Conservation (phyloP, 2,888 invertebrate genomes). For the Pseudolycoriella hygida region DNA sequence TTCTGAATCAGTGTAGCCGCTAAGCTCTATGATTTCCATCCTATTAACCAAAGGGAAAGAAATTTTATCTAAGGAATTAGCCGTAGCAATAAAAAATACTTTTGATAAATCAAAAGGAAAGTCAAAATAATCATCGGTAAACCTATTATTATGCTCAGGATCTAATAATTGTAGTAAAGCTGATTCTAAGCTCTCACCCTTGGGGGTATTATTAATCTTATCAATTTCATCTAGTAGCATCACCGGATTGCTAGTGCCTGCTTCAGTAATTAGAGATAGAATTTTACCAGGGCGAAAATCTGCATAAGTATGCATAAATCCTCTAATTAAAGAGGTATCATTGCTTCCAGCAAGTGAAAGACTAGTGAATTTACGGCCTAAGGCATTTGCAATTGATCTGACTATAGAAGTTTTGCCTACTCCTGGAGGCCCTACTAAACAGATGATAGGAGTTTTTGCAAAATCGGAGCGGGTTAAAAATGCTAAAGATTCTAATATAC, state of each 20-base stretch:
- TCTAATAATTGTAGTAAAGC: slow-evolving; percentile 91
- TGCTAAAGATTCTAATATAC: slow-evolving; percentile 97
- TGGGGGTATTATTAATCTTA: slow-evolving; percentile 67
- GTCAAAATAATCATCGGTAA: slow-evolving; percentile 96
- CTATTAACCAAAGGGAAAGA: slow-evolving; percentile 91
- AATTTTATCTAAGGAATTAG: slow-evolving; percentile 86
- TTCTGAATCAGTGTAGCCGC: slow-evolving; percentile 95
- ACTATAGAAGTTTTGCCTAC: not conserved
- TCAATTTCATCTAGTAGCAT: slow-evolving; percentile 96
- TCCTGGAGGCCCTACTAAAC: slow-evolving; percentile 62
- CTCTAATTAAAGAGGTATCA: not conserved
- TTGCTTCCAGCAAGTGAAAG: not conserved
- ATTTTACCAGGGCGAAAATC: slow-evolving; percentile 74
- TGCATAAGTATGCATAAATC: not conserved
- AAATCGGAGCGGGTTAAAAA: slow-evolving; percentile 88
- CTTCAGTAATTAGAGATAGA: slow-evolving; percentile 97
- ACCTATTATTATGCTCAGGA: slow-evolving; percentile 96
- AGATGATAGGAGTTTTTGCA: slow-evolving; percentile 98
- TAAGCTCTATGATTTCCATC: slow-evolving; percentile 99
- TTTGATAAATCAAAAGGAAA: slow-evolving; percentile 92
- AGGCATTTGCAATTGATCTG: not conserved
- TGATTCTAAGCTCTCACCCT: slow-evolving; percentile 61
- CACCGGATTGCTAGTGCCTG: slow-evolving; percentile 91
- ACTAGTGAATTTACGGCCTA: not conserved
- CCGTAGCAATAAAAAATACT: slow-evolving; percentile 96